A percentile compares a stretch with the other conserved stretches of the same genome.
These are phyloP conservation scores for Luperina testacea DNA, from an alignment of 2,888 invertebrate genomes.

Conservation along the genomic window DNA sequence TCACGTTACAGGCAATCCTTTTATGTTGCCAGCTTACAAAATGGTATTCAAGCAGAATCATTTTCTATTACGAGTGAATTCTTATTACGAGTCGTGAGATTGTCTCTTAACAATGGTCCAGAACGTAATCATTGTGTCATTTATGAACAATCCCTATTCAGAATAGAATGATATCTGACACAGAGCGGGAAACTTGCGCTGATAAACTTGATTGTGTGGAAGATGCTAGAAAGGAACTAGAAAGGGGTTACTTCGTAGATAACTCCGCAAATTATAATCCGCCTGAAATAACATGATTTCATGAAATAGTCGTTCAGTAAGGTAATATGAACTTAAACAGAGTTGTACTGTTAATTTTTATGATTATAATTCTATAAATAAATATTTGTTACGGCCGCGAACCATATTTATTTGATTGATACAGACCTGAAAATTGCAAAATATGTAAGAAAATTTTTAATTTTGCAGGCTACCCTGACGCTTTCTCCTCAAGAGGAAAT, in stretches of 20 bases:
- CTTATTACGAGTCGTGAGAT: constrained; percentile 64
- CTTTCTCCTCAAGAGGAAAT: too few relatives aligned
- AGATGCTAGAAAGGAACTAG: neutral
- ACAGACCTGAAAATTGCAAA: too few relatives aligned
- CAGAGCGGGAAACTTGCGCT: constrained; percentile 17
- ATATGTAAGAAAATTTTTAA: too few relatives aligned
- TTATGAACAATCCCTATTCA: constrained; percentile 70
- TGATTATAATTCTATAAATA: too few relatives aligned
- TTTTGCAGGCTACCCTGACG: too few relatives aligned
- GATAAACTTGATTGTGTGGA: constrained; percentile 3
- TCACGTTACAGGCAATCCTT: constrained; percentile 40
- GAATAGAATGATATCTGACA: constrained; percentile 55
- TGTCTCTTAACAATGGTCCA: constrained; percentile 64
- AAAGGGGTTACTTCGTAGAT: neutral
- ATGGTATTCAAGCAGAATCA: constrained; percentile 55
- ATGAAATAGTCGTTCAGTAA: too few relatives aligned
- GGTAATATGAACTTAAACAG: too few relatives aligned
- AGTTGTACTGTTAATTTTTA: too few relatives aligned
- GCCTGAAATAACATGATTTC: too few relatives aligned
- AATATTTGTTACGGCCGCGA: too few relatives aligned
- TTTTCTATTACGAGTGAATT: constrained; percentile 65
- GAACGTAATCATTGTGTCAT: constrained; percentile 73
- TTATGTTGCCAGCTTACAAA: constrained; percentile 50
- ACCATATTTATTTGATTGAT: too few relatives aligned
- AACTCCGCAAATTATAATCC: too few relatives aligned